phyloP scores from a whole-genome alignment of 2,113 vertebrate species.

The Cavia porcellus region DNA sequence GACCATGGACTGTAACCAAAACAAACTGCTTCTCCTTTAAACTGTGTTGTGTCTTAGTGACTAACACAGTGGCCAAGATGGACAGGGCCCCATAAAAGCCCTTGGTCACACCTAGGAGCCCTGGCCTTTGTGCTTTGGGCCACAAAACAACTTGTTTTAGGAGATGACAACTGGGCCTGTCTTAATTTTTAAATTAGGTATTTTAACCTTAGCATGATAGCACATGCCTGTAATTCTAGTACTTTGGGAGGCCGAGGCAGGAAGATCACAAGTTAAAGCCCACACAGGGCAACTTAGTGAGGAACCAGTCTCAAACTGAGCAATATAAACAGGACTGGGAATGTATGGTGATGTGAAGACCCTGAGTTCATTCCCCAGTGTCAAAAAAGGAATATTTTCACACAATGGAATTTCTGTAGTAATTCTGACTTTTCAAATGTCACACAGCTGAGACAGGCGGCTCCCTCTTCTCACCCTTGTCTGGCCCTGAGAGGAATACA shows the following conservation, averaged over 20 bases:
- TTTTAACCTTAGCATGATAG: neutral
- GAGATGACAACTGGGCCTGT: neutral
- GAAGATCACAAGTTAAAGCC: neutral
- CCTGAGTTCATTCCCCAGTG: neutral
- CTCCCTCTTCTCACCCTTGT: neutral
- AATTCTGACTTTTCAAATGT: conserved; percentile 12
- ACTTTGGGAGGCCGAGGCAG: neutral
- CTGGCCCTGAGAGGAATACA: neutral
- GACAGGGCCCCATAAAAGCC: neutral
- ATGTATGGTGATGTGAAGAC: accelerated
- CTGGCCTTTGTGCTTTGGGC: neutral
- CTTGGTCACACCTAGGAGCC: too few species aligned
- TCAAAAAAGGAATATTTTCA: neutral
- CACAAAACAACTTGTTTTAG: neutral
- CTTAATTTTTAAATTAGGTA: conserved; percentile 15
- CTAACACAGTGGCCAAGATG: neutral
- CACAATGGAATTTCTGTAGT: neutral
- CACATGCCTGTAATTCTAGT: neutral
- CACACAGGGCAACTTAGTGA: neutral
- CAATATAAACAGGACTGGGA: neutral
- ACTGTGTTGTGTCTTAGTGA: neutral
- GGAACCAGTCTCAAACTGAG: neutral
- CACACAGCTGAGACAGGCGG: accelerated
- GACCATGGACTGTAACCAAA: neutral
- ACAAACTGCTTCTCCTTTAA: neutral